A percentile compares a stretch with the other conserved stretches of the same genome.
phyloP scores from a whole-genome alignment of 1,140 invertebrate genomes.

The Orius laevigatus region DNA sequence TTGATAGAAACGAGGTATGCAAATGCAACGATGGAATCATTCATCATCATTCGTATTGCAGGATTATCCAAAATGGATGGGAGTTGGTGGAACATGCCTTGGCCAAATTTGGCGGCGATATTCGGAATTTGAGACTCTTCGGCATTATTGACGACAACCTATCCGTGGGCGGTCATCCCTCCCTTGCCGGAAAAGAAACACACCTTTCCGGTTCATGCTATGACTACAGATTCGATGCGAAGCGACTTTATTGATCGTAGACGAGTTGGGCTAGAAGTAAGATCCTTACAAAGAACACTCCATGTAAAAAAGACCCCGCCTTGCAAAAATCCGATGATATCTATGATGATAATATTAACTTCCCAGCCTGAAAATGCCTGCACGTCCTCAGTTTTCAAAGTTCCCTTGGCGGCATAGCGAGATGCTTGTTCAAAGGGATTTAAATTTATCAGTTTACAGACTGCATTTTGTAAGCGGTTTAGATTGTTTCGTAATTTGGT shows the following conservation, averaged over 20 bases:
- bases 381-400: no score
- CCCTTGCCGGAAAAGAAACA: conserved; percentile 69
- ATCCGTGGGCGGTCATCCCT: conserved; percentile 61
- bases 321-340: no score
- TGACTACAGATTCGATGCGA: conserved; percentile 60
- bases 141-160: conserved; percentile 58
- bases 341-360: no score
- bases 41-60: conserved; percentile 27
- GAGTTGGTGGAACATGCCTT: conserved; percentile 39
- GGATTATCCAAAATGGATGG: conserved; percentile 53
- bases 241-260: conserved; percentile 72
- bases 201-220: conserved; percentile 63
- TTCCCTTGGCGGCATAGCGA: no score
- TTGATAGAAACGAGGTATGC: conserved; percentile 61
- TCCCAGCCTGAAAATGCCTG: no score
- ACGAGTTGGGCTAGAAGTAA: conserved; percentile 55
- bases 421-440: no score
- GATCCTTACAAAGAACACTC: neutral
- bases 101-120: conserved; percentile 64
- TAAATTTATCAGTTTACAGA: no score
- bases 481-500: no score
- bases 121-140: conserved; percentile 67
- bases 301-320: no score
- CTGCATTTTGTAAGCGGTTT: no score
- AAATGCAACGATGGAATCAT: no score